Evolutionary conservation across 2,113 vertebrate genomes (phyloP).

Genomic region (Aleadryas rufinucha): DNA sequence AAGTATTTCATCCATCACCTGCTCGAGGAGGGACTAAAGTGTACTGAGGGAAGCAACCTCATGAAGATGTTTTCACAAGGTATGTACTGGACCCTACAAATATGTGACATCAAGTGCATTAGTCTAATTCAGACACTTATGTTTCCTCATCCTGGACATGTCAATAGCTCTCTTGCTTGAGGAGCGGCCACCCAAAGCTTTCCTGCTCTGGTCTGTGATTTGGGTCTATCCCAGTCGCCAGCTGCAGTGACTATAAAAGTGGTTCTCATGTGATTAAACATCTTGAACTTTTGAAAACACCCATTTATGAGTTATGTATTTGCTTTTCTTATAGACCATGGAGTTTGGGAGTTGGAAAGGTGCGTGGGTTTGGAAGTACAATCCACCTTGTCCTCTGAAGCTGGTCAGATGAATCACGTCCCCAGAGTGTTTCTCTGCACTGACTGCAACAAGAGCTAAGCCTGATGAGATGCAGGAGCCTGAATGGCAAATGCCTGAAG

Average conservation of each 20-base stretch:
- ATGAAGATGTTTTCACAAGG: neutral
- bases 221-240: neutral
- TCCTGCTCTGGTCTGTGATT: neutral
- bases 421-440: neutral
- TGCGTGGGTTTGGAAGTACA: neutral
- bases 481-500: neutral
- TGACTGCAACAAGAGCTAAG: neutral
- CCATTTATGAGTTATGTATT: neutral
- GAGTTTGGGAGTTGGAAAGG: neutral
- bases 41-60: neutral
- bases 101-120: neutral
- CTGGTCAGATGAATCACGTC: neutral
- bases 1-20: neutral
- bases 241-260: neutral
- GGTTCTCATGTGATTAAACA: neutral
- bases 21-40: neutral
- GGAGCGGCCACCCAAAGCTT: neutral
- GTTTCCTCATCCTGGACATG: neutral
- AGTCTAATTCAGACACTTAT: neutral
- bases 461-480: neutral
- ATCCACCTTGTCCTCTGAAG: neutral
- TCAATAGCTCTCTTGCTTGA: neutral
- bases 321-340: neutral
- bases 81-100: neutral
- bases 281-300: neutral